Conservation (phyloP, 1,140 invertebrate genomes). For the Teleopsis dalmanni region DNA sequence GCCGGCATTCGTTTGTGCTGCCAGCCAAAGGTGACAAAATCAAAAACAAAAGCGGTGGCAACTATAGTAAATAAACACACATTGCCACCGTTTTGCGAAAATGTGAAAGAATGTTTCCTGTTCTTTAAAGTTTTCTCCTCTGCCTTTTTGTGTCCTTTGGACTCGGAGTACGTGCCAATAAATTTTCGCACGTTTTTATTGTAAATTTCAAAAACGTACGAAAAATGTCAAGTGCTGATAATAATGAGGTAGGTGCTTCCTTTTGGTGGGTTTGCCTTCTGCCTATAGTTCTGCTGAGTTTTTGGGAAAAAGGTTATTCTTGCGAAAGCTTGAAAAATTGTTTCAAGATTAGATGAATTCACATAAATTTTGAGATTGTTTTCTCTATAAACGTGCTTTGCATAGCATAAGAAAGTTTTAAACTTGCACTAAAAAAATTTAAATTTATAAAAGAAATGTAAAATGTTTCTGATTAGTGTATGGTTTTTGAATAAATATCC, state of each 20-base stretch:
- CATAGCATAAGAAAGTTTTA: too few relatives aligned
- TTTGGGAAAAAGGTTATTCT: neutral
- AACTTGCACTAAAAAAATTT: too few relatives aligned
- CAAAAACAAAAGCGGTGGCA: too few relatives aligned
- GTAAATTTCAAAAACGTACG: conserved; percentile 15
- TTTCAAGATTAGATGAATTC: conserved; percentile 12
- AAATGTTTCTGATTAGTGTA: too few relatives aligned
- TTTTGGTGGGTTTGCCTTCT: conserved; percentile 1
- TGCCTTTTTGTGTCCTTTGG: conserved; percentile 5
- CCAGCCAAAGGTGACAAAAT: neutral
- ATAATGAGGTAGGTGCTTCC: conserved; percentile 13
- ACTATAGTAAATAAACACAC: too few relatives aligned
- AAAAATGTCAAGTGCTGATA: conserved; percentile 18
- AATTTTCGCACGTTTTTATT: conserved; percentile 44
- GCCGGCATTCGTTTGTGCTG: too few relatives aligned
- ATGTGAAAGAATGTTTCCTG: neutral
- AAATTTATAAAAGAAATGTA: too few relatives aligned
- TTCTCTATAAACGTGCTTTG: conserved; percentile 11
- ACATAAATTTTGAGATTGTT: conserved; percentile 12
- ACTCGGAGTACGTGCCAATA: conserved; percentile 17
- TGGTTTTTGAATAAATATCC: too few relatives aligned
- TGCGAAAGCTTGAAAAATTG: conserved; percentile 11
- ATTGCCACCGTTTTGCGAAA: neutral
- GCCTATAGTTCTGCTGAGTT: neutral
- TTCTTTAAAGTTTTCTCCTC: conserved; percentile 1